Evolutionary conservation across 1,140 invertebrate genomes (phyloP).

Genomic region (Trichomalopsis sarcophagae): DNA sequence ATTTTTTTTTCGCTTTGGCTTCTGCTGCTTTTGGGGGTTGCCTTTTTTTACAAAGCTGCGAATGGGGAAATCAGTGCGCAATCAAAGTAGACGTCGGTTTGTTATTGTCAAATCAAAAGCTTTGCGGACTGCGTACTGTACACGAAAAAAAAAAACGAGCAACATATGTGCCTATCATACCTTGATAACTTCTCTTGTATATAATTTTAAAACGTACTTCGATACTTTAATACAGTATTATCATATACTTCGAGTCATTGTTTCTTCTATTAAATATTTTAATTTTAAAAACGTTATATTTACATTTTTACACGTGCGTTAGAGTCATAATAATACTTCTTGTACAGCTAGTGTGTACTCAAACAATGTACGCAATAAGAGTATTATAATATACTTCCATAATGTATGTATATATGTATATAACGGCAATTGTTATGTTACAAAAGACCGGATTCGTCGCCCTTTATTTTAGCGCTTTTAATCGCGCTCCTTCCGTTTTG

Average conservation of each 20-base stretch:
- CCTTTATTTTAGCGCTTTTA: not conserved
- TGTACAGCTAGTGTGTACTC: not conserved
- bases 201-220: not conserved
- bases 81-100: not conserved
- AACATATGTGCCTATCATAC: no score
- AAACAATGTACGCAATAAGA: not conserved
- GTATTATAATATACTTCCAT: not conserved
- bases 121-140: not conserved
- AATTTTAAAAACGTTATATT: conserved; percentile 39
- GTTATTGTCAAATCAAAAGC: not conserved
- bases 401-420: not conserved
- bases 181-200: not conserved
- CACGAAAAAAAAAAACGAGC: not conserved
- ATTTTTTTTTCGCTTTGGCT: not conserved
- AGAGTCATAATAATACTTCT: not conserved
- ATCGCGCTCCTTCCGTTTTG: not conserved
- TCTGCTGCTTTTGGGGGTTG: not conserved
- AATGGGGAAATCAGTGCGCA: not conserved
- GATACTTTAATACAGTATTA: not conserved
- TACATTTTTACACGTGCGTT: conserved; percentile 16
- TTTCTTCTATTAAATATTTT: conserved; percentile 14
- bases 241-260: not conserved
- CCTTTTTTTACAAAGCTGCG: conserved; percentile 8
- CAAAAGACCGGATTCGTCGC: not conserved
- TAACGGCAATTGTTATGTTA: not conserved